Evolutionary conservation across 1,140 invertebrate genomes (phyloP).

Genomic region (Megathymus violae): DNA sequence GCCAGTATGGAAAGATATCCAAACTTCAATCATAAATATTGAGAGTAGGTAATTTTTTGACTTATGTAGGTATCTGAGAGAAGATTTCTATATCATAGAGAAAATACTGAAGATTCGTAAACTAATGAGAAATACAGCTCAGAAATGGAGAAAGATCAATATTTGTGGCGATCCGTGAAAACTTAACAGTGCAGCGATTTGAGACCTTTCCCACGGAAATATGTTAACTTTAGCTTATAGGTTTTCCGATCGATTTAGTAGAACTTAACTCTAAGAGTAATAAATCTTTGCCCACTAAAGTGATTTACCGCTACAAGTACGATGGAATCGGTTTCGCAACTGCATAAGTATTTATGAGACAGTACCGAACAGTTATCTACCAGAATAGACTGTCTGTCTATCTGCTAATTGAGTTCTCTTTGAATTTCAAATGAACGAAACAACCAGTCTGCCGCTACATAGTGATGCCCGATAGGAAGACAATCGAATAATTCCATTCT

Average conservation of each 20-base stretch:
- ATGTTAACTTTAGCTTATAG: slow-evolving; percentile 6
- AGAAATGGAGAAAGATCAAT: too few species aligned
- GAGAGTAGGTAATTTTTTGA: too few species aligned
- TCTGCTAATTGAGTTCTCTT: slow-evolving; percentile 72
- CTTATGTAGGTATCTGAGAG: too few species aligned
- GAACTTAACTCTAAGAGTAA: slow-evolving; percentile 22
- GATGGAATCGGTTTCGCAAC: slow-evolving; percentile 22
- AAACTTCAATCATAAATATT: too few species aligned
- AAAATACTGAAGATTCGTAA: too few species aligned
- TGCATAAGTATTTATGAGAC: slow-evolving; percentile 31
- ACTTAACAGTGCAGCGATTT: not conserved
- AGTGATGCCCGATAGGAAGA: slow-evolving; percentile 24
- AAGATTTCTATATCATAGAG: too few species aligned
- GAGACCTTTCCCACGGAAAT: not conserved
- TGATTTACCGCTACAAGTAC: slow-evolving; percentile 24
- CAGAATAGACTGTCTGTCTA: slow-evolving; percentile 19
- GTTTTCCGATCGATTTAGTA: slow-evolving; percentile 12
- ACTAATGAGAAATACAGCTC: too few species aligned
- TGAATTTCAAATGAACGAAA: slow-evolving; percentile 57
- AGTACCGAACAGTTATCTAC: slow-evolving; percentile 17
- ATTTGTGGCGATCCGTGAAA: too few species aligned
- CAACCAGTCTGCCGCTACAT: slow-evolving; percentile 12
- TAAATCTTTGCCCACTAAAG: slow-evolving; percentile 26
- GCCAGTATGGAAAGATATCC: too few species aligned
- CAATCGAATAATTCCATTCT: slow-evolving; percentile 18